Base-by-base conservation (phyloP, 2,888 invertebrate species). In the Coleophora flavipennella region DNA sequence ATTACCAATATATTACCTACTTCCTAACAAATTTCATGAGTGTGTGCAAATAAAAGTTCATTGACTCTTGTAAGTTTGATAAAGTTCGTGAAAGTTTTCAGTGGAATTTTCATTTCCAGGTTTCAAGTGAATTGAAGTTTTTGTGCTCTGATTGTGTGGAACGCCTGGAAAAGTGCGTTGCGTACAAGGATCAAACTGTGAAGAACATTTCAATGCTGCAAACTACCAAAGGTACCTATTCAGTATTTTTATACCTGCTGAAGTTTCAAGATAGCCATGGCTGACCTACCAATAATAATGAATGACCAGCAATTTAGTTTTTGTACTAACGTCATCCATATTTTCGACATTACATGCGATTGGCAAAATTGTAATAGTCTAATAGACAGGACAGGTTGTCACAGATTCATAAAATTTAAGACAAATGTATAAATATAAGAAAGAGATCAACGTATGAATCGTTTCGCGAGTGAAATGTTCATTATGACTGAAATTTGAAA, bases 71-170 rank as follows among this genome's bases (percentile, higher is more conserved):
- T 35, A 20, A 7, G 4, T 35, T 27, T 27, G 26, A 27, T 1
- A 26, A 27, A n/a, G 27, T 36, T 29, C 29, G 10, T 4, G 4
- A 10, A 10, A 29, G 10, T 29, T 29, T 29, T 20, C n/a, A 20
- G 20, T 32, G n/a, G 38, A 36, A 28, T 33, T 9, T 34, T 26
- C 45, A 39, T 35, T 59, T 59, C 0, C 50, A 81, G 81, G 50
- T 80, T 4, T 62, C 75, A 11, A 60, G 53, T 6, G 68, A 75
- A 26, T 54, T 75, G 28, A 83, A 79, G 46, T 77, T 67, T 39
- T 63, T 83, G 11, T 83, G 83, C 45, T 55, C 71, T 0, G 56
- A 59, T 3, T 83, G 83, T 41, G 69, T 67, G 0, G 69, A 75
- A 3, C 65, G 65, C 13, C 43, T 83, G 12, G 74, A 80, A 39